phyloP scores from a whole-genome alignment of 2,113 vertebrate species.

The Pyxicephalus adspersus region DNA sequence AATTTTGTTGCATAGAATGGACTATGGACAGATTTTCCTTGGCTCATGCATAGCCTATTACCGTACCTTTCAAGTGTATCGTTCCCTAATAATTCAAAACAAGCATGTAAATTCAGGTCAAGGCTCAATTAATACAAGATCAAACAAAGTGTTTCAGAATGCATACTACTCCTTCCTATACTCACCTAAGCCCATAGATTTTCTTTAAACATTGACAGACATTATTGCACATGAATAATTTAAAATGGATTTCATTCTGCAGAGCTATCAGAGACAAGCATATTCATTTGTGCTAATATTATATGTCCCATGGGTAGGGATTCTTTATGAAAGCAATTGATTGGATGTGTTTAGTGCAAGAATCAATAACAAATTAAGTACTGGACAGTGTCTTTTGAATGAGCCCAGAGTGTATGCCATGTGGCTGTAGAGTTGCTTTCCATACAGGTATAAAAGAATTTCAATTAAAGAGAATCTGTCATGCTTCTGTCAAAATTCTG shows the following conservation, averaged over 20 bases:
- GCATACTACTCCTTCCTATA: not conserved
- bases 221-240: conserved; percentile 52
- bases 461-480: too few relatives aligned
- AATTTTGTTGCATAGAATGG: too few relatives aligned
- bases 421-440: not conserved
- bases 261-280: conserved; percentile 58
- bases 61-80: not conserved
- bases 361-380: conserved; percentile 58
- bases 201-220: conserved; percentile 54
- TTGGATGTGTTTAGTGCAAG: conserved; percentile 58
- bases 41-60: too few relatives aligned
- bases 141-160: not conserved
- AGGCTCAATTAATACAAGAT: not conserved
- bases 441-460: too few relatives aligned
- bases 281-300: conserved; percentile 60
- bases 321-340: conserved; percentile 58
- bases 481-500: too few relatives aligned
- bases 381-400: conserved; percentile 42
- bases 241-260: conserved; percentile 62
- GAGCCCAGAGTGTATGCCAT: not conserved
- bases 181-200: conserved; percentile 28
- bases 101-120: not conserved
- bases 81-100: not conserved
- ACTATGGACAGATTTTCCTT: too few relatives aligned
- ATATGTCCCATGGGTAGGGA: conserved; percentile 57